Percentiles rank a stretch among this genome's conserved stretches.
phyloP scores from a whole-genome alignment of 2,797 vertebrate species.

The Hippoglossus hippoglossus region DNA sequence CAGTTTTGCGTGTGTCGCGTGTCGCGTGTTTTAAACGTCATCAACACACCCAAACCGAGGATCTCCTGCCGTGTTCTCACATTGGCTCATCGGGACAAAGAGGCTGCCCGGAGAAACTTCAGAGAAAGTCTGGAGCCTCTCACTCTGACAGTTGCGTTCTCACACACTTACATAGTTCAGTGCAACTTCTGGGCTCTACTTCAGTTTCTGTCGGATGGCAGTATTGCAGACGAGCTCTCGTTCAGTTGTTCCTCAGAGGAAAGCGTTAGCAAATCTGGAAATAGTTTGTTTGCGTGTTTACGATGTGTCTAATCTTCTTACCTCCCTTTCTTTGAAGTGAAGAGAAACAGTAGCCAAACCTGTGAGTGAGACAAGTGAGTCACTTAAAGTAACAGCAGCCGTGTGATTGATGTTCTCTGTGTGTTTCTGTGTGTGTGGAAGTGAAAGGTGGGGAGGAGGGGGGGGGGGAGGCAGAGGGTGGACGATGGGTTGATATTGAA shows the following conservation, averaged over 20 bases:
- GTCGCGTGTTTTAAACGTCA: too few relatives aligned
- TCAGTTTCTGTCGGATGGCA: not conserved
- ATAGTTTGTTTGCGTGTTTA: not conserved
- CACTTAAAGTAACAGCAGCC: constrained; percentile 58
- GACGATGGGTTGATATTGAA: constrained; percentile 65
- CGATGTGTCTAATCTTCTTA: too few relatives aligned
- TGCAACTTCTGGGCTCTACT: not conserved
- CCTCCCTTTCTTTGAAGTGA: constrained; percentile 2
- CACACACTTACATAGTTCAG: too few relatives aligned
- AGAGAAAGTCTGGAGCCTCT: too few relatives aligned
- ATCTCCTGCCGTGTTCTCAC: too few relatives aligned
- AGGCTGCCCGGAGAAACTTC: too few relatives aligned
- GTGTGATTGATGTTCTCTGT: constrained; percentile 61
- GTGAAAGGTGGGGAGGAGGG: constrained; percentile 22
- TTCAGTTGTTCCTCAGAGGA: not conserved
- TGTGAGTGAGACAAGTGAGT: constrained; percentile 61
- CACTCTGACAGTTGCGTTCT: too few relatives aligned
- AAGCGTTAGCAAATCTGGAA: not conserved
- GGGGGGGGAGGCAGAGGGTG: constrained; percentile 11
- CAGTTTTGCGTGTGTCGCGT: too few relatives aligned
- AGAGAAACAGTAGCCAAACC: constrained; percentile 42
- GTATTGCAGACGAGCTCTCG: too few relatives aligned
- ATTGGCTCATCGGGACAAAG: too few relatives aligned
- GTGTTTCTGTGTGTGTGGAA: constrained; percentile 46
- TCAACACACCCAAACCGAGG: too few relatives aligned